A percentile compares a stretch with the other conserved stretches of the same genome.
Conservation (phyloP, 1,140 invertebrate genomes). For the Cydia strobilella region DNA sequence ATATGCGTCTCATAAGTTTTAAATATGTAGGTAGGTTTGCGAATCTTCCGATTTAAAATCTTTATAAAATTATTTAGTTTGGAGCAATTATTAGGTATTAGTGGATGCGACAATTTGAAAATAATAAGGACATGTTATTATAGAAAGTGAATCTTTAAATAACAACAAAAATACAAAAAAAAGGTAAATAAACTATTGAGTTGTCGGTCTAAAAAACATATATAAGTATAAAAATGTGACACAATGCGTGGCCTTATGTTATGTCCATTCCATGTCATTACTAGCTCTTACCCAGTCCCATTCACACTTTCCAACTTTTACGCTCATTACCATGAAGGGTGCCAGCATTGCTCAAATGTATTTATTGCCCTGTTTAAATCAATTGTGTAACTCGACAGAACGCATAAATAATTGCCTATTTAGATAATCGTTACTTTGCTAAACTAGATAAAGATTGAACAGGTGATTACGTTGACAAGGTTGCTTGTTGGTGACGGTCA, state of each 20-base stretch:
- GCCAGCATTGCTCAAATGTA: slow-evolving; percentile 54
- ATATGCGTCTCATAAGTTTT: no score
- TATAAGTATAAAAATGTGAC: no score
- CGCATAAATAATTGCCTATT: slow-evolving; percentile 25
- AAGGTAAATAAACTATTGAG: no score
- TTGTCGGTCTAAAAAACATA: no score
- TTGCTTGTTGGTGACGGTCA: slow-evolving; percentile 5
- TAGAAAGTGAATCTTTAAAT: no score
- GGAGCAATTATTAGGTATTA: no score
- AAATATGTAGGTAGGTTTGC: no score
- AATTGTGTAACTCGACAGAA: slow-evolving; percentile 6
- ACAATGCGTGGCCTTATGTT: background rate
- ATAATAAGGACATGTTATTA: no score
- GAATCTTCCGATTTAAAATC: no score
- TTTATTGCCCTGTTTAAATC: slow-evolving; percentile 48
- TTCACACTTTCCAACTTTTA: slow-evolving; percentile 46
- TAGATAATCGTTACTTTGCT: slow-evolving; percentile 30
- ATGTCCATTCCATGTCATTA: background rate
- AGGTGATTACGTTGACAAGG: slow-evolving; percentile 23
- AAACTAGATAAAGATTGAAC: slow-evolving; percentile 20
- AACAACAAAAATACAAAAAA: no score
- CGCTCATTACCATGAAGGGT: slow-evolving; percentile 47
- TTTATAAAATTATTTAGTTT: no score
- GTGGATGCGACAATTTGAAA: no score
- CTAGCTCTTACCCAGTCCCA: slow-evolving; percentile 32